These are phyloP conservation scores for Melanocharis versteri DNA, from an alignment of 2,113 vertebrate genomes.

Conservation along the genomic window DNA sequence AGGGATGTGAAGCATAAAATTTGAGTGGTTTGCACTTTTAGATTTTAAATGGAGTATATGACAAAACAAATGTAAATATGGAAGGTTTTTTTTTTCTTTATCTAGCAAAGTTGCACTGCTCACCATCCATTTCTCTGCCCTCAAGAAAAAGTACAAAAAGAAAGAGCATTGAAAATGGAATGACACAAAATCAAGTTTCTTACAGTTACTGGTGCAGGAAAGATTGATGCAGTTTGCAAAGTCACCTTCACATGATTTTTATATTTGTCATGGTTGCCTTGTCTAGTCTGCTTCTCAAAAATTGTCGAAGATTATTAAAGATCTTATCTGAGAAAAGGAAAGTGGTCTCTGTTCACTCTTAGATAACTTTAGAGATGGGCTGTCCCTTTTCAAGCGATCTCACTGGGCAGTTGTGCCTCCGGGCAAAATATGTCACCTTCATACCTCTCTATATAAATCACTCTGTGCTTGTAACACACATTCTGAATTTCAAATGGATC, in stretches of 20 bases:
- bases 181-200: not conserved
- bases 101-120: not conserved
- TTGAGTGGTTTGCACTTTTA: not conserved
- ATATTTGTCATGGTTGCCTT: slow-evolving; percentile 16
- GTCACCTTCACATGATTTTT: slow-evolving; percentile 49
- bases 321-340: slow-evolving; percentile 41
- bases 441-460: not conserved
- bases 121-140: not conserved
- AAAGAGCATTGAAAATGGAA: not conserved
- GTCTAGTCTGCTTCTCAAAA: not conserved
- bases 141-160: not conserved
- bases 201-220: not conserved
- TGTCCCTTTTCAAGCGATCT: not conserved
- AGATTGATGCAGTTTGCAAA: slow-evolving; percentile 21
- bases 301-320: slow-evolving; percentile 7
- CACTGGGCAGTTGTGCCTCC: not conserved
- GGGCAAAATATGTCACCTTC: slow-evolving; percentile 39
- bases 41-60: not conserved
- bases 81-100: not conserved
- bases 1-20: not conserved
- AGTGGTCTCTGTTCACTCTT: slow-evolving; percentile 1
- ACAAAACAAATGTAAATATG: not conserved
- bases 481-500: slow-evolving; percentile 16
- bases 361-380: slow-evolving; percentile 9
- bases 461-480: not conserved